A percentile compares a stretch with the other conserved stretches of the same genome.
These are phyloP conservation scores for Lathronympha strigana DNA, from an alignment of 2,888 invertebrate genomes.

Conservation along the genomic window DNA sequence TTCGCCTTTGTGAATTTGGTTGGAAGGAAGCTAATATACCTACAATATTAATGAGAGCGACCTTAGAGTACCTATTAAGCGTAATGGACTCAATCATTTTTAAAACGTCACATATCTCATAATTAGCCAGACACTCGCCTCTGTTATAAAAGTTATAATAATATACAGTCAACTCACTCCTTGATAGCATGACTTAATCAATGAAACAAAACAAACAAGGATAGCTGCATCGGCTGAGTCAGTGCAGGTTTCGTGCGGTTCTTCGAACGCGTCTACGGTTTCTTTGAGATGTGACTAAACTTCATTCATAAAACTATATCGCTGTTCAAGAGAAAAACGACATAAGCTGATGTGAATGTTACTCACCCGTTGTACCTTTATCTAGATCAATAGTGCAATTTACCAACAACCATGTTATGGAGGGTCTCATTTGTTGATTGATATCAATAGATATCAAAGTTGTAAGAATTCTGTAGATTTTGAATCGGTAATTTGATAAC, in stretches of 20 bases:
- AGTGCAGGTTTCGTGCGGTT: conserved; percentile 58
- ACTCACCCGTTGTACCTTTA: conserved; percentile 38
- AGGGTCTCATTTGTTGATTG: conserved; percentile 48
- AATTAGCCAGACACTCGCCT: too few relatives aligned
- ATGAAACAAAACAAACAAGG: conserved; percentile 27
- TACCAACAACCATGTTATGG: conserved; percentile 42
- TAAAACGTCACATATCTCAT: background rate
- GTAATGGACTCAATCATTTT: too few relatives aligned
- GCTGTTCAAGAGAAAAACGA: background rate
- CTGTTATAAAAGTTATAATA: too few relatives aligned
- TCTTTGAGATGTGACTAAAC: conserved; percentile 68
- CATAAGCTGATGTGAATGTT: background rate
- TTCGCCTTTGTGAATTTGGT: too few relatives aligned
- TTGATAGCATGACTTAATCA: conserved; percentile 27
- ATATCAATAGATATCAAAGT: conserved; percentile 49
- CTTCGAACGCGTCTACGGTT: conserved; percentile 59
- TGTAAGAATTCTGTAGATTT: conserved; percentile 40
- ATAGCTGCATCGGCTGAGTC: conserved; percentile 54
- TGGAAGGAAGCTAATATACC: too few relatives aligned
- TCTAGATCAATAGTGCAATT: conserved; percentile 24
- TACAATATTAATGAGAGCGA: too few relatives aligned
- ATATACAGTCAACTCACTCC: background rate
- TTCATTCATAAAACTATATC: conserved; percentile 65
- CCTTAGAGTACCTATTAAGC: too few relatives aligned
- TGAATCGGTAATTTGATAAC: background rate